Conservation (phyloP, 2,797 vertebrate genomes). For the Triplophysa yarkandensis region DNA sequence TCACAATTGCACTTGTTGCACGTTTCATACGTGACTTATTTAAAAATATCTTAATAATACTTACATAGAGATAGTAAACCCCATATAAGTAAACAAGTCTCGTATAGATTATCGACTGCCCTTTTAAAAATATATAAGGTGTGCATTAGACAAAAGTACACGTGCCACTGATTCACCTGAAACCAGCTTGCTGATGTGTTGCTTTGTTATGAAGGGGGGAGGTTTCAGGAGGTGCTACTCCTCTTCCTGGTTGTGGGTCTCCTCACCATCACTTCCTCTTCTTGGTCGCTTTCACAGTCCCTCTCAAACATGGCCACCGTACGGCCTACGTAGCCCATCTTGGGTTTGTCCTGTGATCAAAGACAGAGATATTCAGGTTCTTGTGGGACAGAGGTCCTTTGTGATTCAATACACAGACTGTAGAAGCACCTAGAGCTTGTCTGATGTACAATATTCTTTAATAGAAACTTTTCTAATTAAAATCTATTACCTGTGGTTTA, state of each 20-base stretch:
- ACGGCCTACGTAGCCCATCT: conserved; percentile 26
- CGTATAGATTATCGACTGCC: conserved; percentile 22
- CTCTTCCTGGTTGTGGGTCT: conserved; percentile 80
- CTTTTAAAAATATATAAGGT: conserved; percentile 24
- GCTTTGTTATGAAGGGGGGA: background rate
- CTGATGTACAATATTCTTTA: background rate
- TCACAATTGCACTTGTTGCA: conserved; percentile 33
- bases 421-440: conserved; percentile 5
- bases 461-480: background rate
- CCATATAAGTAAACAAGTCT: conserved; percentile 18
- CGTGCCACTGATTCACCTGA: conserved; percentile 39
- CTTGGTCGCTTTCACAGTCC: conserved; percentile 89
- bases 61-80: conserved; percentile 10
- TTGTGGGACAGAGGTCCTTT: background rate
- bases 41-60: no score
- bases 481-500: conserved; percentile 73
- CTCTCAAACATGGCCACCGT: conserved; percentile 73
- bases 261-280: conserved; percentile 79
- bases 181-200: conserved; percentile 9
- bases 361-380: conserved; percentile 15
- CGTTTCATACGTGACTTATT: conserved; percentile 10
- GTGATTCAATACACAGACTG: background rate
- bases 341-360: conserved; percentile 42
- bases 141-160: conserved; percentile 26
- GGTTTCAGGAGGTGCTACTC: conserved; percentile 86